Base-by-base conservation (phyloP, 1,140 invertebrate genomes). In the Drosophila eugracilis region DNA sequence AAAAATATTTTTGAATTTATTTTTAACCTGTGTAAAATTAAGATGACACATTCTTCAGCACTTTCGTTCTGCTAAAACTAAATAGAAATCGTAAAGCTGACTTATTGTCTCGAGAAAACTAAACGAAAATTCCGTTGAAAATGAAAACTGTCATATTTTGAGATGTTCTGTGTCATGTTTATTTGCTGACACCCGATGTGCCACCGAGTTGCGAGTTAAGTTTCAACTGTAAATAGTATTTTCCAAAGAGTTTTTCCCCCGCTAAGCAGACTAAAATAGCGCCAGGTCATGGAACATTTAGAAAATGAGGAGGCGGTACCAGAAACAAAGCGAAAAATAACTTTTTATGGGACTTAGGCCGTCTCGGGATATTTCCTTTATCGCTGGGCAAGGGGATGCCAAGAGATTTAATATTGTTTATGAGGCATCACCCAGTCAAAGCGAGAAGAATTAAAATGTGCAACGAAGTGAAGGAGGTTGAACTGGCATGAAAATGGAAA, bases 351-450 rank as follows among this genome's bases (percentile, higher is more conserved):
- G 55, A 71, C 73, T 78, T 70, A 22, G 62, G 79, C 53, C 53
- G 47, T 66, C 47, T 42, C 65, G 60, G 60, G 60, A 65, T 65
- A 63, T 66, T 69, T 66, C 65, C 50, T 65, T 67, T 66, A 66
- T 67, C 45, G 59, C 58, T 49, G 63, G 30, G 26, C 49, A 7
- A 15, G 34, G 32, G 50, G 52, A 10, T 67, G 54, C 44, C 65
- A 44, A 44, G 59, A 66, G 81, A 86, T 88, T 88, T 86, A 78
- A 77, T 86, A 85, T 85, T 86, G 81, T 88, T 86, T 86, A 88
- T 86, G 81, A 59, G 81, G 73, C 81, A 75, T 84, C 66, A 81
- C 49, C 53, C 57, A 45, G 81, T 72, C 72, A 74, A 80, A 80
- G 66, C 72, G 66, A 65, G 73, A 69, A 50, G 60, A 76, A 86